Base-by-base conservation (phyloP, 2,797 vertebrate species). In the Trachops cirrhosus region DNA sequence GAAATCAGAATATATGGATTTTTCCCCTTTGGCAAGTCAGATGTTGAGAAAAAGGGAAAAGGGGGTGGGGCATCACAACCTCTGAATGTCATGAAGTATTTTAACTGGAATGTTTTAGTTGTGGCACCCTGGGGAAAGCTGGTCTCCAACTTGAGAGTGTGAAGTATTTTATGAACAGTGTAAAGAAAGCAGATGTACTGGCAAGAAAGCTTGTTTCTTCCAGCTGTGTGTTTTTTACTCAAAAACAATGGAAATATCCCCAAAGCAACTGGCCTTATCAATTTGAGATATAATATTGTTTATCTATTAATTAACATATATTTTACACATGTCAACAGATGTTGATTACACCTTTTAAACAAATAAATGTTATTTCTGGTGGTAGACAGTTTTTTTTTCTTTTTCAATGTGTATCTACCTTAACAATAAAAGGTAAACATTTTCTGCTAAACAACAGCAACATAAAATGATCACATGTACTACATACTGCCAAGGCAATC, bases 201-300 rank as follows among this genome's bases (percentile, higher is more conserved):
- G 34, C 91, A 97, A 52, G 34, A 57, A 79, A 94, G 39, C 1
- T 1, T 21, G 9, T 74, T 52, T 86, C 70, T 96, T 10, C 94
- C 11, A 12, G 75, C 73, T 74, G 37, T 87, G 29, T 73, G 52
- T 46, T 32, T 88, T 92, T 62, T 39, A 95, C 67, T 92, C 57
- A 44, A 89, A 91, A 97, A 92, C 3, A 84, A 74, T 21, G 91
- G 48, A 67, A 32, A 46, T 29, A 29, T 0, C 48, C 41, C n/a
- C 21, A 67, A 92, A 92, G n/a, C 21, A 83, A 94, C n/a, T 54
- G 11, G 26, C 5, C 32, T 44, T 88, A 92, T 79, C 29, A 57
- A 59, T 64, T 32, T 95, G 41, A 44, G 97, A 95, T 83, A 84
- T 97, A 96, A 97, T 96, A 96, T 77, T 94, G 88, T 83, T 94